Conservation (phyloP, 2,797 vertebrate species). For the Vespertilio murinus region DNA sequence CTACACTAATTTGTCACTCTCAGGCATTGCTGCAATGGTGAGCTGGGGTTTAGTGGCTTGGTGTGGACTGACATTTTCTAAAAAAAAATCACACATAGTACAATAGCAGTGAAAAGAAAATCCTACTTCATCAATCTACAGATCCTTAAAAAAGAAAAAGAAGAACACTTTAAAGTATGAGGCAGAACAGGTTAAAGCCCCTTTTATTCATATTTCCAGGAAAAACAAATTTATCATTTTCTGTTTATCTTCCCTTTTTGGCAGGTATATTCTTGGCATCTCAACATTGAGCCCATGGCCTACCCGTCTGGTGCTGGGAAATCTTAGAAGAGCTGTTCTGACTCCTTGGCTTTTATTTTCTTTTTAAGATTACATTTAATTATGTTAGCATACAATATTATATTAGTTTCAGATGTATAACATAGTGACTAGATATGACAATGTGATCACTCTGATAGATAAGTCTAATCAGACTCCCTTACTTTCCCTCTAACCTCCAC, state of each 20-base stretch:
- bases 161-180: conserved; percentile 41
- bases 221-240: conserved; percentile 56
- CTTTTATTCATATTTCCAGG: conserved; percentile 57
- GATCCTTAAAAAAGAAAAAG: conserved; percentile 47
- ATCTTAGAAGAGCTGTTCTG: background rate
- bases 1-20: conserved; percentile 63
- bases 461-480: background rate
- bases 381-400: background rate
- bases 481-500: background rate
- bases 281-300: background rate
- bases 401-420: background rate
- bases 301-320: background rate
- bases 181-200: conserved; percentile 52
- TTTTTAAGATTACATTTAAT: background rate
- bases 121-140: conserved; percentile 46
- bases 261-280: background rate
- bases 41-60: conserved; percentile 52
- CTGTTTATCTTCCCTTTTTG: conserved; percentile 34
- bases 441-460: background rate
- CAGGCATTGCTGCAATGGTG: conserved; percentile 62
- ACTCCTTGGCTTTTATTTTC: background rate
- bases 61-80: conserved; percentile 61
- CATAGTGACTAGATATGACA: background rate
- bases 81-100: conserved; percentile 65
- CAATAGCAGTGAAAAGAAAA: conserved; percentile 39